Conservation (phyloP, 2,888 invertebrate genomes). For the Romanomermis culicivorax region DNA sequence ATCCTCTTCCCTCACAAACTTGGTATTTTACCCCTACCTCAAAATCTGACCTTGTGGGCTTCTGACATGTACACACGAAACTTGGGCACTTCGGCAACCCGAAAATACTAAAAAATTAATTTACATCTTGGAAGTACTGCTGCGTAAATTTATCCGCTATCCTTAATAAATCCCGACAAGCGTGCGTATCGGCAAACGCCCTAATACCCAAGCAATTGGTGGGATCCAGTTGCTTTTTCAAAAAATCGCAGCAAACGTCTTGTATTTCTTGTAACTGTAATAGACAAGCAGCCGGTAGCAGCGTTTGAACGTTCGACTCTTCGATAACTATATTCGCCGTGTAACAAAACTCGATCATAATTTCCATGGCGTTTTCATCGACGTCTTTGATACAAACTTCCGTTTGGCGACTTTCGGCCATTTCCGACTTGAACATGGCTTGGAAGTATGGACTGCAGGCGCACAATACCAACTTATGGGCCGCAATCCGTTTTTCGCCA, state of each 20-base stretch:
- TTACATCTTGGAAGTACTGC: constrained; percentile 82
- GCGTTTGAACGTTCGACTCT: constrained; percentile 88
- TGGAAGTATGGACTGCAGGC: constrained; percentile 33
- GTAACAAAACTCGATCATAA: constrained; percentile 65
- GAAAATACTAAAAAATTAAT: too few relatives aligned
- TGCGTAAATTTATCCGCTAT: constrained; percentile 97
- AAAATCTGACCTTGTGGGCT: too few relatives aligned
- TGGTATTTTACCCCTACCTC: too few relatives aligned
- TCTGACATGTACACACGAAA: too few relatives aligned
- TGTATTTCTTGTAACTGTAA: constrained; percentile 86
- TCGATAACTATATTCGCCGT: constrained; percentile 91
- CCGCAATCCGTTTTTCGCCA: constrained; percentile 77
- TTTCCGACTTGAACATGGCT: constrained; percentile 95
- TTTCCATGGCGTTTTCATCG: constrained; percentile 32
- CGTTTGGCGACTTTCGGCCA: constrained; percentile 74
- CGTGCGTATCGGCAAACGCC: constrained; percentile 96
- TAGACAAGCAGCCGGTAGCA: constrained; percentile 72
- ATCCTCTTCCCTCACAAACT: too few relatives aligned
- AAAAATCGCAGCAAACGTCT: constrained; percentile 94
- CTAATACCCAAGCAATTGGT: constrained; percentile 93
- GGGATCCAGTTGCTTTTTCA: constrained; percentile 87
- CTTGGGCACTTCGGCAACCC: too few relatives aligned
- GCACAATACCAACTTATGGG: constrained; percentile 44
- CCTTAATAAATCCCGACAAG: constrained; percentile 75
- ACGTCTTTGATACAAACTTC: constrained; percentile 30